Evolutionary conservation across 2,888 invertebrate genomes (phyloP).

Genomic region (Cheiracanthium punctorium): DNA sequence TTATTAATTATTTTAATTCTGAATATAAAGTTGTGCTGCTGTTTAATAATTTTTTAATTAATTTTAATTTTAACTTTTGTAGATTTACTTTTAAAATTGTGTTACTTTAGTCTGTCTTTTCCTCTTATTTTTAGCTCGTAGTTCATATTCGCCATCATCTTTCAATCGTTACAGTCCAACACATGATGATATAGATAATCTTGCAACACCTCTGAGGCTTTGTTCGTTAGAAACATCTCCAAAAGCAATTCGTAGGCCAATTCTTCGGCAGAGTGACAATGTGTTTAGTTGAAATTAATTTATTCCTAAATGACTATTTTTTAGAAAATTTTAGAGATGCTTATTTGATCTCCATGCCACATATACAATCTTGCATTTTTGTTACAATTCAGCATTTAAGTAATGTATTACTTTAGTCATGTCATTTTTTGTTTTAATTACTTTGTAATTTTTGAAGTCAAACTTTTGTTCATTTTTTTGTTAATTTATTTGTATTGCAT

Average conservation of each 20-base stretch:
- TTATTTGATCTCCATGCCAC: neutral
- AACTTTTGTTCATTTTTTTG: neutral
- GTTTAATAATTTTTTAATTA: too few species aligned
- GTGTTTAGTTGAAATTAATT: conserved; percentile 47
- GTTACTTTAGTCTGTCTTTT: too few species aligned
- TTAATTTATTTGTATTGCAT: neutral
- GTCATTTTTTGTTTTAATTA: neutral
- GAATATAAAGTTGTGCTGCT: too few species aligned
- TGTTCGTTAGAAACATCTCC: conserved; percentile 51
- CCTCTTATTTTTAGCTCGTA: conserved; percentile 27
- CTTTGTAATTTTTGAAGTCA: neutral
- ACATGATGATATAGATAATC: conserved; percentile 39
- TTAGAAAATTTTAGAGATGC: conserved; percentile 3
- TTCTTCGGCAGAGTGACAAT: conserved; percentile 47
- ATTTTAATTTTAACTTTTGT: too few species aligned
- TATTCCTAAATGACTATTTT: neutral
- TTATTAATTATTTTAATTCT: too few species aligned
- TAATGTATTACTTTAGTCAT: too few species aligned
- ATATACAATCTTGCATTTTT: neutral
- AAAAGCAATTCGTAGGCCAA: conserved; percentile 17
- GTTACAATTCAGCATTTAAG: too few species aligned
- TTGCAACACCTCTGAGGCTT: conserved; percentile 42
- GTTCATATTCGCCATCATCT: conserved; percentile 21
- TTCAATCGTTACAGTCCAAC: neutral
- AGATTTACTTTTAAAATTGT: too few species aligned